These are phyloP conservation scores for Hyles lineata DNA, from an alignment of 2,888 invertebrate species.

Conservation along the genomic window DNA sequence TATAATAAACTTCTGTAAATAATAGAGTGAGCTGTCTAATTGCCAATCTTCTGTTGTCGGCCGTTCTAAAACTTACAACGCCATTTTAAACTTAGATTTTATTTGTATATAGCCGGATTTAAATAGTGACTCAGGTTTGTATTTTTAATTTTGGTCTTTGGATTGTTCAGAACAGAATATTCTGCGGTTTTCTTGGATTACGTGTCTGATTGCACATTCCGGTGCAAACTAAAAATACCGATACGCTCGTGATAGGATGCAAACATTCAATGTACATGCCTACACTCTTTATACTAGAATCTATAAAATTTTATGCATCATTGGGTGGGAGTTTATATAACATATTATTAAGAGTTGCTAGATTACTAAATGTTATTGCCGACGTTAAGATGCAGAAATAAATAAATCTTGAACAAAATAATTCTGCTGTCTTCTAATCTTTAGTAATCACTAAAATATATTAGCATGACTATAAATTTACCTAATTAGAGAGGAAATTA, in stretches of 20 bases:
- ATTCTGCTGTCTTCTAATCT: too few relatives aligned
- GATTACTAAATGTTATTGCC: too few relatives aligned
- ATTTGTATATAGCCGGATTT: neutral
- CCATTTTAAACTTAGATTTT: constrained; percentile 14
- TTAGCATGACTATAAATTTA: neutral
- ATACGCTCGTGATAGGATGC: neutral
- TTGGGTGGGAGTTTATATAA: too few relatives aligned
- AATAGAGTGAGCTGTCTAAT: constrained; percentile 40
- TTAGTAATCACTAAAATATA: neutral
- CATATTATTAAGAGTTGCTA: too few relatives aligned
- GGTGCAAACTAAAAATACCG: neutral
- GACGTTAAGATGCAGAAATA: too few relatives aligned
- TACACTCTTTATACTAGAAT: too few relatives aligned
- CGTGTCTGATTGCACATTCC: neutral
- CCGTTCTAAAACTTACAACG: neutral
- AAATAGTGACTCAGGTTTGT: constrained; percentile 3
- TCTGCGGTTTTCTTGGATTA: neutral
- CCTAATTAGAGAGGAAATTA: neutral
- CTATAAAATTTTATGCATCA: too few relatives aligned
- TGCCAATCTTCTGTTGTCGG: constrained; percentile 37
- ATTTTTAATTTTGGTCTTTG: constrained; percentile 4
- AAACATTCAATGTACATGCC: too few relatives aligned
- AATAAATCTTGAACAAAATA: too few relatives aligned
- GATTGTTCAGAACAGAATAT: neutral
- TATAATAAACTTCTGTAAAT: constrained; percentile 38